Base-by-base conservation (phyloP, 2,113 vertebrate species). In the Cottus gobio region DNA sequence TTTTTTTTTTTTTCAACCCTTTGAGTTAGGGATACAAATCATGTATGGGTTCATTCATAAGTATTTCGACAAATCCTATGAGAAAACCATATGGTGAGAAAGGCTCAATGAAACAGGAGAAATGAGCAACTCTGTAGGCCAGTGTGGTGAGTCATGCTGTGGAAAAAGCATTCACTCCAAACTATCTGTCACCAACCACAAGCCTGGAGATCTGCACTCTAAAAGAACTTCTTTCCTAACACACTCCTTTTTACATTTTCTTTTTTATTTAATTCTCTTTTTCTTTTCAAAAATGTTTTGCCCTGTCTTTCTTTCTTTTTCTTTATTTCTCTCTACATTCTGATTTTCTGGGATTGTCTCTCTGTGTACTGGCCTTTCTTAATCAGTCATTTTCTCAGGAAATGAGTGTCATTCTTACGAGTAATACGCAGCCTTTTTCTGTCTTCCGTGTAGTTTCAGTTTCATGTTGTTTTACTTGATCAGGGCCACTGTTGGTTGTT, bases 131-230 rank as follows among this genome's bases (percentile, higher is more conserved):
- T 82, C 72, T 80, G 66, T 70, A 48, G 61, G 71, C 72, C 74
- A 37, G 75, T 37, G 83, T 77, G 28, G 75, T 91, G 90, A 94
- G 80, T 91, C 89, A 90, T 67, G 0, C 85, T 74, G 82, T 86
- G 89, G 85, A 89, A 92, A 90, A 89, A 75, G 9, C 48, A 64
- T 79, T 80, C 60, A 78, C 26, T 83, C 68, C 67, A 79, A 87
- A 77, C 77, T 1, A 20, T 71, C 60, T 37, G 63, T 90, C 50
- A 74, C 57, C 80, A 75, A 69, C 85, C 85, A 65, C 69, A 76
- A 58, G 65, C 44, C 65, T 30, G 37, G 20, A 75, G 71, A 72
- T 73, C 77, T 68, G 26, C 52, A 36, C 63, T n/a, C n/a, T n/a
- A n/a, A n/a, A n/a, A n/a, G n/a, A n/a, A n/a, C n/a, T n/a, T n/a